These are phyloP conservation scores for Geotrypetes seraphini DNA, from an alignment of 2,797 vertebrate species.

Conservation along the genomic window DNA sequence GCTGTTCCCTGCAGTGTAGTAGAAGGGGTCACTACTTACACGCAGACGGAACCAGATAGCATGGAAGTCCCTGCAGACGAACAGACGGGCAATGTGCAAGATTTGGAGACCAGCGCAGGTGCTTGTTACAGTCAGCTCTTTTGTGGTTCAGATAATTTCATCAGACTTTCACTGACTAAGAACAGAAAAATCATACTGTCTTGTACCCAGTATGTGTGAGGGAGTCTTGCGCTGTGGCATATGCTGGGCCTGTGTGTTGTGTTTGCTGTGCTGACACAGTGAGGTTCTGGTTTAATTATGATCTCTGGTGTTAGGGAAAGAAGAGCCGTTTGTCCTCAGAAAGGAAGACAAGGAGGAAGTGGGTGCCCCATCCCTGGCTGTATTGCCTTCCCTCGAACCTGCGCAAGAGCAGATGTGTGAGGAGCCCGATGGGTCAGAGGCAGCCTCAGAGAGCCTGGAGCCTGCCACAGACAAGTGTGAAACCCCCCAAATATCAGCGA, in stretches of 20 bases:
- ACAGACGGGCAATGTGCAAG: neutral
- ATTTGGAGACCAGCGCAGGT: conserved; percentile 52
- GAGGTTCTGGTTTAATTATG: conserved; percentile 43
- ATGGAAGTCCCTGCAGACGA: conserved; percentile 29
- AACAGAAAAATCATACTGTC: neutral
- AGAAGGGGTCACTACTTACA: conserved; percentile 59
- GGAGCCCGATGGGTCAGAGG: conserved; percentile 5
- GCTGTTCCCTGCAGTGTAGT: conserved; percentile 70
- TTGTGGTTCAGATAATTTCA: neutral
- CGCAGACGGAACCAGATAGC: conserved; percentile 52
- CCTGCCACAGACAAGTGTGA: conserved; percentile 16
- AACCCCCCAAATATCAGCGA: conserved; percentile 24
- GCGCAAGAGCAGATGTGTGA: conserved; percentile 13
- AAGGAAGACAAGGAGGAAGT: conserved; percentile 37
- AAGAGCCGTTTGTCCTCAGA: conserved; percentile 35
- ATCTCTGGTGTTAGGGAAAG: conserved; percentile 40
- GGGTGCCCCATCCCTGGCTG: too few relatives aligned
- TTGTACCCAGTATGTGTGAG: neutral
- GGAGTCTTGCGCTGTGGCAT: neutral
- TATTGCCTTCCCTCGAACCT: too few relatives aligned
- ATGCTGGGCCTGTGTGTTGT: neutral
- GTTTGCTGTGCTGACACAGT: conserved; percentile 1
- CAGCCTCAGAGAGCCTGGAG: neutral
- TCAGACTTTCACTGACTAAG: too few relatives aligned
- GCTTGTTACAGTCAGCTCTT: neutral